Conservation (phyloP, 2,113 vertebrate genomes). For the Pelvicachromis taeniatus region DNA sequence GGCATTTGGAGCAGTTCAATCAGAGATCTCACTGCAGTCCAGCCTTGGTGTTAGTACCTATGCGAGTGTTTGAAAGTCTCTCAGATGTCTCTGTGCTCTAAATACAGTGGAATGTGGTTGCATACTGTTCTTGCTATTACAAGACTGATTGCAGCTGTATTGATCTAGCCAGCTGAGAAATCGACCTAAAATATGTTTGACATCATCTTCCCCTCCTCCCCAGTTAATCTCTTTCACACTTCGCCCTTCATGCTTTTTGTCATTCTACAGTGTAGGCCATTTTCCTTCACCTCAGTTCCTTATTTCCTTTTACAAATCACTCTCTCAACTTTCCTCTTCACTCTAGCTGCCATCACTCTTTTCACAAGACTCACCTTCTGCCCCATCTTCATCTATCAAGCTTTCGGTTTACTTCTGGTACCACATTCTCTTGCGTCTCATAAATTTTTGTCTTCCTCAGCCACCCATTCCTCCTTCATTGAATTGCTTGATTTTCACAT, state of each 20-base stretch:
- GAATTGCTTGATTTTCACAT: background rate
- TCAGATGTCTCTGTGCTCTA: background rate
- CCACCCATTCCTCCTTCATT: background rate
- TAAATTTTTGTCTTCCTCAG: background rate
- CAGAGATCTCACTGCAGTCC: background rate
- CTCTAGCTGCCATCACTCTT: constrained; percentile 1
- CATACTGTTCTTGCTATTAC: constrained; percentile 15
- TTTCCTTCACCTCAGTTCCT: constrained; percentile 16
- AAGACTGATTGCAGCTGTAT: constrained; percentile 40
- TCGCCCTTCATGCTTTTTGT: constrained; percentile 15
- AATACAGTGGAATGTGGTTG: background rate
- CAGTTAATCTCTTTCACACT: constrained; percentile 25
- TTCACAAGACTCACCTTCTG: background rate
- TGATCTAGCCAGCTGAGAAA: constrained; percentile 40
- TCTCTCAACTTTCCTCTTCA: constrained; percentile 4
- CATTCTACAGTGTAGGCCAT: background rate
- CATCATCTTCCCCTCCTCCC: constrained; percentile 34
- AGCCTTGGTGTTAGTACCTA: background rate
- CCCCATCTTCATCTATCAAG: background rate
- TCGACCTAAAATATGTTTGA: constrained; percentile 48
- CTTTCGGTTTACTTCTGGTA: background rate
- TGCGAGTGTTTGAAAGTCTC: background rate
- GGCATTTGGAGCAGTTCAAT: constrained; percentile 6
- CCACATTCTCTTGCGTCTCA: background rate
- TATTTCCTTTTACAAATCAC: constrained; percentile 8